phyloP scores from a whole-genome alignment of 2,113 vertebrate genomes.

The Lampris incognitus region DNA sequence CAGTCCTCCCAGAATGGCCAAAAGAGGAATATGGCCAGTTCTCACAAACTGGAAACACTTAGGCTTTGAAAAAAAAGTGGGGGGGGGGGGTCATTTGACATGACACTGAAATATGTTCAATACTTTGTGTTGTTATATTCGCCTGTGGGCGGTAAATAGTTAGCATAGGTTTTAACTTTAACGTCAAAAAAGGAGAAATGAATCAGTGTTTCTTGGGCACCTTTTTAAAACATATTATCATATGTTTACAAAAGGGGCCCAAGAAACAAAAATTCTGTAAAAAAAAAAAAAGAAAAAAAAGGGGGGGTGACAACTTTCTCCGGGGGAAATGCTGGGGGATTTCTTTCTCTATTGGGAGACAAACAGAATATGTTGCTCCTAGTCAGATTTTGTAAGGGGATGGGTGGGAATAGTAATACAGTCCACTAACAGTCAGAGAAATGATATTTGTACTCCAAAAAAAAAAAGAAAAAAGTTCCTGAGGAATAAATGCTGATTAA shows the following conservation, averaged over 20 bases:
- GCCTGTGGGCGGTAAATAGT: not conserved
- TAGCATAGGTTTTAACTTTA: not conserved
- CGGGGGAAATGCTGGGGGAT: not conserved
- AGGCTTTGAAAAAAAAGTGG: not conserved
- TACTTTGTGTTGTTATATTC: not conserved
- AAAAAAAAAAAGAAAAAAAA: not conserved
- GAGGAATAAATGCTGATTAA: not conserved
- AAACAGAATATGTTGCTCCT: too few relatives aligned
- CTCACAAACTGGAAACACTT: slow-evolving; percentile 47
- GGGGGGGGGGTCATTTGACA: not conserved
- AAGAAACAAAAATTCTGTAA: not conserved
- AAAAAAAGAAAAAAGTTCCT: not conserved
- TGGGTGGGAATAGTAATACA: too few relatives aligned
- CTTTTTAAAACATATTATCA: too few relatives aligned
- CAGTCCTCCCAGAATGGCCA: slow-evolving; percentile 37
- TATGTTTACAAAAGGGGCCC: not conserved
- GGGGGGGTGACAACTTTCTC: not conserved
- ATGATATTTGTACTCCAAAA: not conserved
- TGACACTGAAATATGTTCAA: not conserved
- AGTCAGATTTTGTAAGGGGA: too few relatives aligned
- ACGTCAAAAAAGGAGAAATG: not conserved
- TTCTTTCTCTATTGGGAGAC: not conserved
- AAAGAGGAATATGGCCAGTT: slow-evolving; percentile 49
- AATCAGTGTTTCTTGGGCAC: not conserved
- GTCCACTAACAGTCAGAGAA: not conserved